Evolutionary conservation across 2,888 invertebrate genomes (phyloP).

Genomic region (Pherbina coryleti): DNA sequence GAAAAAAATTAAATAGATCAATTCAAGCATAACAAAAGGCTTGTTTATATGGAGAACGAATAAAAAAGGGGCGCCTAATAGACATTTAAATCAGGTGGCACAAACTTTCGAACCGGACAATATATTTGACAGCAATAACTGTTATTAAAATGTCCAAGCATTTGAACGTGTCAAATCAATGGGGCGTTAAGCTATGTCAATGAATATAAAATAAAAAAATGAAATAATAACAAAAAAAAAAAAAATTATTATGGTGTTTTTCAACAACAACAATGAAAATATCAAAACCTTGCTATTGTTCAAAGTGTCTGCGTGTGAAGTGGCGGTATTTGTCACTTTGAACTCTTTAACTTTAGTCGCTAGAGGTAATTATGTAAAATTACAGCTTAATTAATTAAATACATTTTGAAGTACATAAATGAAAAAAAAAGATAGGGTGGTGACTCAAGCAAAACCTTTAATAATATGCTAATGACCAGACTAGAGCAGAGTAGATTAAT

Average conservation of each 20-base stretch:
- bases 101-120: too few relatives aligned
- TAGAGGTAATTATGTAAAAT: background rate
- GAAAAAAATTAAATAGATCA: too few relatives aligned
- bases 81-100: too few relatives aligned
- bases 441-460: too few relatives aligned
- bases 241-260: background rate
- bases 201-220: background rate
- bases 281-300: background rate
- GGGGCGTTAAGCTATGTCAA: background rate
- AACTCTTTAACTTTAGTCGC: background rate
- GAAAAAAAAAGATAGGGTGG: too few relatives aligned
- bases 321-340: slow-evolving; percentile 19
- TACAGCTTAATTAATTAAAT: slow-evolving; percentile 6
- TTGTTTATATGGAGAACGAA: too few relatives aligned
- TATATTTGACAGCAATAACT: background rate
- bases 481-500: background rate
- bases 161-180: slow-evolving; percentile 4
- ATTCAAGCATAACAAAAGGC: too few relatives aligned
- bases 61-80: too few relatives aligned
- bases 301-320: slow-evolving; percentile 1
- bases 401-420: too few relatives aligned
- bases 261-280: slow-evolving; percentile 5
- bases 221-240: background rate
- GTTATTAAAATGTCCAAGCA: background rate
- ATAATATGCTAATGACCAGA: too few relatives aligned